Conservation (phyloP, 2,113 vertebrate species). For the Climacteris rufus region DNA sequence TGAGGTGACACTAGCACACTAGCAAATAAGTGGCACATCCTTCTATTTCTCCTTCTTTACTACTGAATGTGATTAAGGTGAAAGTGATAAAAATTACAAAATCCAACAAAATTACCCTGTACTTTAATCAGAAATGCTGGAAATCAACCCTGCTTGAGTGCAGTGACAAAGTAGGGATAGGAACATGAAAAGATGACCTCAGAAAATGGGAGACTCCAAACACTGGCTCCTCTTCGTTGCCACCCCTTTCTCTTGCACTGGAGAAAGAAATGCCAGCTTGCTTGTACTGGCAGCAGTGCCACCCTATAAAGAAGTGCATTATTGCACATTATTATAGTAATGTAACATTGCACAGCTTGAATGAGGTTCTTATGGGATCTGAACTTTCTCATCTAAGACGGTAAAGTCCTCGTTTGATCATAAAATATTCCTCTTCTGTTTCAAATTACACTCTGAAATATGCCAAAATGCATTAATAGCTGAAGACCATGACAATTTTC, state of each 20-base stretch:
- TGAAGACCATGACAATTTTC: neutral
- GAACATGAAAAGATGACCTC: neutral
- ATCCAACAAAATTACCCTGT: neutral
- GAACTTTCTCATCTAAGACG: neutral
- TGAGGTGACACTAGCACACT: neutral
- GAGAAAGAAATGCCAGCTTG: conserved; percentile 9
- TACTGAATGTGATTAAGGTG: neutral
- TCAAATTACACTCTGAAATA: neutral
- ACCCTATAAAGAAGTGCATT: neutral
- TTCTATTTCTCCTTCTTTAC: neutral
- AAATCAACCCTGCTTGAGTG: neutral
- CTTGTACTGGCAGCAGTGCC: neutral
- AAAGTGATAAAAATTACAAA: neutral
- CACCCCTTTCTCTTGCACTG: neutral
- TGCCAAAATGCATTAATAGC: neutral
- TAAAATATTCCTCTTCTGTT: neutral
- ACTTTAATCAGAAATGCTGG: neutral
- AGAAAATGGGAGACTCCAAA: neutral
- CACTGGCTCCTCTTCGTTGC: neutral
- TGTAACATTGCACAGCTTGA: neutral
- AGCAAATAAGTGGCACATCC: neutral
- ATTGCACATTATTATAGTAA: neutral
- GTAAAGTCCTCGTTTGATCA: neutral
- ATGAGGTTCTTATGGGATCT: neutral
- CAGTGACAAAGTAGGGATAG: neutral